These are phyloP conservation scores for Colletes collaris DNA, from an alignment of 2,888 invertebrate species.

Conservation along the genomic window DNA sequence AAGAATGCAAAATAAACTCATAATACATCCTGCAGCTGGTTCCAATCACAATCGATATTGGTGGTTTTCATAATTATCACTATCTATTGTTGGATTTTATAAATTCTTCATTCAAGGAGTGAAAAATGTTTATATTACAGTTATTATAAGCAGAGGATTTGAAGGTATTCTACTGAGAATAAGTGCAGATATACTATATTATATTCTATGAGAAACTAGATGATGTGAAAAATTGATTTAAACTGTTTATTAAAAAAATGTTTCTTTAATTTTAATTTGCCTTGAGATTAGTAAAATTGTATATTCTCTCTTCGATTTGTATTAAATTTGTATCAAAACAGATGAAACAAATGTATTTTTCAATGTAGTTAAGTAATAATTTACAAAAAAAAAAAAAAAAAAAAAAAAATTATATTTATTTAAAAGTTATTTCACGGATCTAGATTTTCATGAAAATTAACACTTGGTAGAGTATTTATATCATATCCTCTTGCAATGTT, in stretches of 20 bases:
- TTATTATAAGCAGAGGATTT: conserved; percentile 74
- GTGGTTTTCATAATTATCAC: conserved; percentile 71
- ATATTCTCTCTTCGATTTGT: conserved; percentile 1
- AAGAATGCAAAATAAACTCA: conserved; percentile 47
- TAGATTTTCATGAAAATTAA: conserved; percentile 71
- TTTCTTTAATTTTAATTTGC: conserved; percentile 7
- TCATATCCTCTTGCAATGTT: conserved; percentile 75
- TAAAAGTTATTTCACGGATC: conserved; percentile 50
- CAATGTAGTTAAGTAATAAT: conserved; percentile 13
- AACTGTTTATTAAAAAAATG: conserved; percentile 1
- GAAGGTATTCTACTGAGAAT: conserved; percentile 72
- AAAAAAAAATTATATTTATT: conserved; percentile 7
- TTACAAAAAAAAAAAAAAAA: conserved; percentile 1
- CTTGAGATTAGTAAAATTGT: conserved; percentile 11
- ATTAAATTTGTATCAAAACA: neutral
- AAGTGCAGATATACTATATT: conserved; percentile 42
- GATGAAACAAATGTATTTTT: conserved; percentile 16
- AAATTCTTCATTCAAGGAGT: conserved; percentile 73
- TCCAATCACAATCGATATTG: conserved; percentile 65
- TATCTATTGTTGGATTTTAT: conserved; percentile 76
- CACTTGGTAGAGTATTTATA: conserved; percentile 74
- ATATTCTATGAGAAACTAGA: conserved; percentile 57
- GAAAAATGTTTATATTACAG: conserved; percentile 75
- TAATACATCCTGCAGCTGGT: conserved; percentile 61
- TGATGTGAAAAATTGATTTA: conserved; percentile 32